Evolutionary conservation across 2,888 invertebrate species (phyloP).

Genomic region (Caenorhabditis panamensis): DNA sequence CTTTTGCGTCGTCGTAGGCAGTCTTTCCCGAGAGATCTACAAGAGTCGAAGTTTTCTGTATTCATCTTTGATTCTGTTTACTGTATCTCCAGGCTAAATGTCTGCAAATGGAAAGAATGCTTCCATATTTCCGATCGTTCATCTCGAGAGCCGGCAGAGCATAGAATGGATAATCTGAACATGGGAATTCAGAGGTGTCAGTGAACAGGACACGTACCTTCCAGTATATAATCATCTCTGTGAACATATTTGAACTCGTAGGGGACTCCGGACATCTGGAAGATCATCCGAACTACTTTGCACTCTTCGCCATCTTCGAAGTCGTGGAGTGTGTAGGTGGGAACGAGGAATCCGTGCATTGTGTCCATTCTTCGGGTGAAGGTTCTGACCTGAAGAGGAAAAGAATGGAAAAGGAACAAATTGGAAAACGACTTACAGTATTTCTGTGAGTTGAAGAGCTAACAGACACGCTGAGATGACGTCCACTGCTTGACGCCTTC

Average conservation of each 20-base stretch:
- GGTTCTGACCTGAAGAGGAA: slow-evolving; percentile 5
- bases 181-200: no score
- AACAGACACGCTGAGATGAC: slow-evolving; percentile 56
- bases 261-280: slow-evolving; percentile 64
- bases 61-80: slow-evolving; percentile 13
- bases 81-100: slow-evolving; percentile 75
- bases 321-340: slow-evolving; percentile 64
- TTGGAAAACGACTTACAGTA: no score
- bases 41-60: not conserved
- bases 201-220: slow-evolving; percentile 64
- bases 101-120: slow-evolving; percentile 70
- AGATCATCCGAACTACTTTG: slow-evolving; percentile 70
- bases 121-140: slow-evolving; percentile 66
- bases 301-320: slow-evolving; percentile 68
- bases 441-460: slow-evolving; percentile 43
- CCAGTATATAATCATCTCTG: slow-evolving; percentile 63
- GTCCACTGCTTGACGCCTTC: slow-evolving; percentile 53
- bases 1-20: slow-evolving; percentile 68
- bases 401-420: no score
- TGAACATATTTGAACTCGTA: slow-evolving; percentile 68
- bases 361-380: slow-evolving; percentile 30
- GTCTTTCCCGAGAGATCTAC: slow-evolving; percentile 71
- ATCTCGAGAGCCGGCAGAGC: slow-evolving; percentile 71
- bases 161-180: slow-evolving; percentile 71
- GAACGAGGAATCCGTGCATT: slow-evolving; percentile 60